Percentiles rank a stretch among this genome's conserved stretches.
phyloP scores from a whole-genome alignment of 2,888 invertebrate genomes.

The Alentia gelatinosa region DNA sequence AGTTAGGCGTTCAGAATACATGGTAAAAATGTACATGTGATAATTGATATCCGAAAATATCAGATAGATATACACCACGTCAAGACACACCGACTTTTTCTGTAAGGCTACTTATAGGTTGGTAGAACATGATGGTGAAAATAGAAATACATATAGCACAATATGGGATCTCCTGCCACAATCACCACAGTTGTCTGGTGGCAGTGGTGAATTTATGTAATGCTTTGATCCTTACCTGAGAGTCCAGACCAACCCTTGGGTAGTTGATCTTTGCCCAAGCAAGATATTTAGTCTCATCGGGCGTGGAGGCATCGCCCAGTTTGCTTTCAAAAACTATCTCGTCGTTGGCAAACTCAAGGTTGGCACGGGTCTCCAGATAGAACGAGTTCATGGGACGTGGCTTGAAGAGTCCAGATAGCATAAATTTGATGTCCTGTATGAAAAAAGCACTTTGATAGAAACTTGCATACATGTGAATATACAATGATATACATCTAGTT shows the following conservation, averaged over 20 bases:
- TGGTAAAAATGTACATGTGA: too few species aligned
- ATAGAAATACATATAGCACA: too few species aligned
- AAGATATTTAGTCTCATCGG: not conserved
- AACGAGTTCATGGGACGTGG: not conserved
- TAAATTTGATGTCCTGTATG: not conserved
- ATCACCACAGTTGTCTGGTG: too few species aligned
- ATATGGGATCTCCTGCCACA: too few species aligned
- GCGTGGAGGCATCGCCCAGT: slow-evolving; percentile 34
- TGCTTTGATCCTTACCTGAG: not conserved
- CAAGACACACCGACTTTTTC: too few species aligned
- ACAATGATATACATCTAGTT: not conserved
- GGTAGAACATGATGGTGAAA: too few species aligned
- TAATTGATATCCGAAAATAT: too few species aligned
- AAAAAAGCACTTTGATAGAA: too few species aligned
- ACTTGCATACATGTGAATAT: not conserved
- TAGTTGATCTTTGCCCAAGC: not conserved
- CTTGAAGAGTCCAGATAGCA: not conserved
- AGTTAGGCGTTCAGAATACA: too few species aligned
- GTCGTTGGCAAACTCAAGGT: slow-evolving; percentile 17
- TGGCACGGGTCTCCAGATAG: not conserved
- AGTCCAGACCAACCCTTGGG: not conserved
- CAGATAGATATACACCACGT: too few species aligned
- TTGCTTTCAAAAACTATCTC: not conserved
- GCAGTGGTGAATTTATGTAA: too few species aligned
- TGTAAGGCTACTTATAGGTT: too few species aligned